Evolutionary conservation across 2,797 vertebrate species (phyloP), one percentile per base, ranked within the genome.

Genomic region (Macropodus opercularis): DNA sequence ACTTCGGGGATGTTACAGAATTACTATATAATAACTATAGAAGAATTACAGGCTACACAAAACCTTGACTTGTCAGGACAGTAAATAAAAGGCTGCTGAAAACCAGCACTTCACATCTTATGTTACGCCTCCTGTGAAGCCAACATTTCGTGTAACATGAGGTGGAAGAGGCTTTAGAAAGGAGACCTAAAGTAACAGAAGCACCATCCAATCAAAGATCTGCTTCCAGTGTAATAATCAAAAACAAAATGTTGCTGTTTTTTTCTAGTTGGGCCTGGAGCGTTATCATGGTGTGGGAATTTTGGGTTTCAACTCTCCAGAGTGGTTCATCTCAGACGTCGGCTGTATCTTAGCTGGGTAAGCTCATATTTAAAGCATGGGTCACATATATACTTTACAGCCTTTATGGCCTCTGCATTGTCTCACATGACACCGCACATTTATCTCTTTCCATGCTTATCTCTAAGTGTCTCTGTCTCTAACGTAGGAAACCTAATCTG

Each of bases 321-420:
- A 94, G 73, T 94, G 93, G 93, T 93, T 93, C 72, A 92, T 94
- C 68, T 63, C 93, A 8, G 75, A 92, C 39, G 8, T 93, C 2
- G 92, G 89, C 51, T 87, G 90, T 75, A 93, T 94, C 63, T 53
- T 94, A 4, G 92, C 93, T 0, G 93, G 93, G 93, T 93, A 86
- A 85, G 77, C 47, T 60, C 17, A 19, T 19, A 12, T 27, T 22
- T 12, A 6, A 26, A 3, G 24, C 31, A 21, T 18, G 43, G 12
- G n/a, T 29, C n/a, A 9, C 4, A n/a, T 13, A 2, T 7, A 6
- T 12, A 52, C 14, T 34, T 41, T 13, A 34, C 17, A 29, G 2
- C 13, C 39, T 26, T 41, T 31, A 2, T 32, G 6, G n/a, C n/a
- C 4, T 8, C 36, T 29, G 8, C 27, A 29, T 14, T 15, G 39